Percentiles rank a stretch among this genome's conserved stretches.
These are phyloP conservation scores for Galaxea fascicularis DNA, from an alignment of 92 coral and sea anemone species.

Conservation along the genomic window DNA sequence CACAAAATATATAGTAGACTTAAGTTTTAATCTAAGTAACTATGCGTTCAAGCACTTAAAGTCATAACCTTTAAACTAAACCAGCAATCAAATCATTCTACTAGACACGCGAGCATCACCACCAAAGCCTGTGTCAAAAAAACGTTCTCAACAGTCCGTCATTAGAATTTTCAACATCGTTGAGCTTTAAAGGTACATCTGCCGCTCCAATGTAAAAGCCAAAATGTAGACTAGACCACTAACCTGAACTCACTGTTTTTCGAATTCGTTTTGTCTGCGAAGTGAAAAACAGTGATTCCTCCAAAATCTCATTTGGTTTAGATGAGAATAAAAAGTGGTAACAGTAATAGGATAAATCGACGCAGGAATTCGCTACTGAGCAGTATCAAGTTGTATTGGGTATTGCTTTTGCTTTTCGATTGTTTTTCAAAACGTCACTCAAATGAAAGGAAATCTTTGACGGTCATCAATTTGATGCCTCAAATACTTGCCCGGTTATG, in stretches of 20 bases:
- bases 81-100: neutral
- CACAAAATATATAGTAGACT: neutral
- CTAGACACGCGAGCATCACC: neutral
- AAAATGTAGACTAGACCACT: neutral
- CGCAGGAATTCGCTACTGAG: neutral
- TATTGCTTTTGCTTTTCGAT: conserved; percentile 18
- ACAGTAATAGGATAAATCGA: neutral
- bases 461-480: conserved; percentile 58
- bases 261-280: neutral
- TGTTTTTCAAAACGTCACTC: conserved; percentile 37
- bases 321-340: neutral
- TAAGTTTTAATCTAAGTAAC: neutral
- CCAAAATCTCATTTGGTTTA: neutral
- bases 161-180: conserved; percentile 35
- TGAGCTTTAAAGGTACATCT: neutral
- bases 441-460: conserved; percentile 50
- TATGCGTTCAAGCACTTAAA: neutral
- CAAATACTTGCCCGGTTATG: conserved; percentile 78
- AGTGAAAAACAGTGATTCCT: neutral
- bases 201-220: neutral
- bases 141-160: conserved; percentile 1
- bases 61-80: neutral
- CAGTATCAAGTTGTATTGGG: neutral
- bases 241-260: neutral
- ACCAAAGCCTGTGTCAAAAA: neutral